These are phyloP conservation scores for Maniola hyperantus DNA, from an alignment of 2,888 invertebrate genomes.

Conservation along the genomic window DNA sequence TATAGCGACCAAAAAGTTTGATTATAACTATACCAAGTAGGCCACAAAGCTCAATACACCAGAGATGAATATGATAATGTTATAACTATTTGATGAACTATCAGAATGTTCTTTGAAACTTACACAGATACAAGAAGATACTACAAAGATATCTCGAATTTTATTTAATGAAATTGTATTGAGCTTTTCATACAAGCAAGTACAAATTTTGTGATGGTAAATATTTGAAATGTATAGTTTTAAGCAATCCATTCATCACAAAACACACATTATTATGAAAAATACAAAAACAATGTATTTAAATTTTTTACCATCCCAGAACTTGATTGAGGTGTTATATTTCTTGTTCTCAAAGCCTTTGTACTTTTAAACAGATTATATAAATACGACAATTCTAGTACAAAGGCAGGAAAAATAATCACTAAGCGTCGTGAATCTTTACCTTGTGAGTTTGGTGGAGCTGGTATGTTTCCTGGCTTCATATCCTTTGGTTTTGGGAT, in stretches of 20 bases:
- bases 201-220: constrained; percentile 12
- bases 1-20: not conserved
- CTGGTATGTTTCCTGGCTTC: constrained; percentile 82
- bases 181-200: constrained; percentile 1
- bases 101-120: not conserved
- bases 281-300: not conserved
- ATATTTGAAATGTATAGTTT: not conserved
- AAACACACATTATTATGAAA: no score
- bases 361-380: not conserved
- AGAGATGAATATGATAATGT: not conserved
- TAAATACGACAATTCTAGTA: not conserved
- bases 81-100: not conserved
- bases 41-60: constrained; percentile 11
- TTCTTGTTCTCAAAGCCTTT: constrained; percentile 10
- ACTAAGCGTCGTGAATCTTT: constrained; percentile 41
- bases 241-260: not conserved
- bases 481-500: constrained; percentile 84
- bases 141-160: not conserved
- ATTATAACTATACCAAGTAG: constrained; percentile 10
- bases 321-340: not conserved
- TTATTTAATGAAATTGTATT: not conserved
- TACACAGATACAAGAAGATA: no score
- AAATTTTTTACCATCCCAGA: not conserved
- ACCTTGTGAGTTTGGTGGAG: constrained; percentile 67
- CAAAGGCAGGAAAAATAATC: constrained; percentile 22